A percentile compares a stretch with the other conserved stretches of the same genome.
Conservation (phyloP, 1,140 invertebrate genomes). For the Drosophila kikkawai region DNA sequence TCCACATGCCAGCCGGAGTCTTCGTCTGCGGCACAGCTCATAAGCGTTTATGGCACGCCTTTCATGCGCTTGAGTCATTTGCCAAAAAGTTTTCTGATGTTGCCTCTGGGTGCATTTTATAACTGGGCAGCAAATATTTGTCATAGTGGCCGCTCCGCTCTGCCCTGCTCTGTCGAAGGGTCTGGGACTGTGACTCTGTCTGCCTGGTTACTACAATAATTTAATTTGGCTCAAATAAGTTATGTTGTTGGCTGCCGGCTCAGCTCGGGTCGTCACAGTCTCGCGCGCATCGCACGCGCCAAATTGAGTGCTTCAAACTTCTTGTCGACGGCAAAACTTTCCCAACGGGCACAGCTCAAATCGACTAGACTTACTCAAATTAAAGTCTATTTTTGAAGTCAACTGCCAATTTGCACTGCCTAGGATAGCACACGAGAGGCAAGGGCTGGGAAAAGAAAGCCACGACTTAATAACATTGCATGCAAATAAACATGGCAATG, state of each 20-base stretch:
- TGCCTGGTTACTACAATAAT: constrained; percentile 66
- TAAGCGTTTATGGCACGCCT: constrained; percentile 66
- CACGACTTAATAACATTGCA: constrained; percentile 66
- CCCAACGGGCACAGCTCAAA: constrained; percentile 40
- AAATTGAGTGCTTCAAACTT: constrained; percentile 79
- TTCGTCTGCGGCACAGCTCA: constrained; percentile 38
- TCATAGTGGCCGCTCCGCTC: constrained; percentile 36
- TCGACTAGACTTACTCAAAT: constrained; percentile 58
- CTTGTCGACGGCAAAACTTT: constrained; percentile 46
- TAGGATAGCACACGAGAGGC: constrained; percentile 12
- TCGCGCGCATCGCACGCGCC: constrained; percentile 51
- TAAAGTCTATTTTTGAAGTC: constrained; percentile 75
- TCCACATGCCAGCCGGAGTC: constrained; percentile 5
- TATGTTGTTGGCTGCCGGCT: constrained; percentile 52
- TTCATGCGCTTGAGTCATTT: constrained; percentile 71
- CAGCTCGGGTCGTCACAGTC: constrained; percentile 58
- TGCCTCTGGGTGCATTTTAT: constrained; percentile 80
- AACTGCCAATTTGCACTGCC: constrained; percentile 71
- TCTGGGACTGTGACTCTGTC: constrained; percentile 12
- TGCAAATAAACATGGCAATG: constrained; percentile 73
- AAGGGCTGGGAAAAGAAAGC: constrained; percentile 13
- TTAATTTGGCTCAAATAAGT: constrained; percentile 81
- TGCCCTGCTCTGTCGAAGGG: constrained; percentile 10
- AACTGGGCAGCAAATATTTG: constrained; percentile 78
- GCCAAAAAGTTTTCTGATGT: constrained; percentile 69